Evolutionary conservation across 2,797 vertebrate species (phyloP), one percentile per base, ranked within the genome.

Genomic region (Pyrocephalus nanus): DNA sequence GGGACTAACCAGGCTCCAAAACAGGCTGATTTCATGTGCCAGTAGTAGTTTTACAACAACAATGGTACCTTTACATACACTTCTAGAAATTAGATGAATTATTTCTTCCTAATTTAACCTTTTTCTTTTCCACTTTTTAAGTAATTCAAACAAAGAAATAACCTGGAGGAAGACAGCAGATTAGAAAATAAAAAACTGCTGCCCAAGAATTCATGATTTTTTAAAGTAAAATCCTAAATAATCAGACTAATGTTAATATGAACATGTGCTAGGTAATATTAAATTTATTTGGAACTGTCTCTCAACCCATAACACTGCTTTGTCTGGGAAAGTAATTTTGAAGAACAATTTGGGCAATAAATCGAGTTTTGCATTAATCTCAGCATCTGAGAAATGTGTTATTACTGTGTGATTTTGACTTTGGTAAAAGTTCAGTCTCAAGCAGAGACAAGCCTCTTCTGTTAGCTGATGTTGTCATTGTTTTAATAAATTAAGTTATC

Each of bases 401-500:
- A 73, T 42, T 87, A 32, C 11, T 42, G 6, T 48, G 25, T 55
- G n/a, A 51, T 87, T 82, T 92, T 87, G 16, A 70, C 64, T 86
- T 81, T 67, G 60, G 26, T 64, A 34, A 86, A 64, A 8, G 21
- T 62, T 92, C 26, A 36, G 23, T 67, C 27, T 86, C 86, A 84
- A 72, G 40, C 51, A 66, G 66, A 66, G 70, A 48, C 30, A 51
- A 58, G 25, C 25, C 13, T 78, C 36, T 14, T 14, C 13, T 43
- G 15, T 73, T 84, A 65, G 16, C 11, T 70, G 62, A 34, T 91
- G 58, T 87, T 87, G 83, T 71, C 29, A 70, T 85, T 79, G 34
- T 87, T 90, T 90, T 92, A 92, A 78, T 71, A 76, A 78, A 84
- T 88, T 64, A 88, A 86, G 30, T 70, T 88, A 73, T 67, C 32